These are phyloP conservation scores for Gracilinanus agilis DNA, from an alignment of 2,113 vertebrate genomes.

Conservation along the genomic window DNA sequence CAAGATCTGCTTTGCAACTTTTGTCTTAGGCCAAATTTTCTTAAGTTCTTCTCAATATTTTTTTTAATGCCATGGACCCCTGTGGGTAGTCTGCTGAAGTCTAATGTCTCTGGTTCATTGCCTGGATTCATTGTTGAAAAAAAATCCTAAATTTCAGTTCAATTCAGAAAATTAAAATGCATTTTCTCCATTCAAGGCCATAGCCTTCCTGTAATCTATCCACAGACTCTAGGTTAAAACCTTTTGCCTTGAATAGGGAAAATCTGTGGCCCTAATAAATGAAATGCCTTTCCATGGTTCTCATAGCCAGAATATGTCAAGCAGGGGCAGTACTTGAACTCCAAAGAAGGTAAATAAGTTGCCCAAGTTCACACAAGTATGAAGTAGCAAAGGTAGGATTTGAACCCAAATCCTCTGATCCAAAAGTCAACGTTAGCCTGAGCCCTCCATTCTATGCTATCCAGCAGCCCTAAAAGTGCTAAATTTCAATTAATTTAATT, in stretches of 20 bases:
- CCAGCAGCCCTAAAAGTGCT: not conserved
- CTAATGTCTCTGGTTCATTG: not conserved
- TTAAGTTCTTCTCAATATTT: not conserved
- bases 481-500: not conserved
- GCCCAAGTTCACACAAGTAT: not conserved
- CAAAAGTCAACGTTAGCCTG: not conserved
- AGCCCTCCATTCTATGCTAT: too few relatives aligned
- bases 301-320: not conserved
- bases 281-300: not conserved
- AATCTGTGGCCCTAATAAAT: not conserved
- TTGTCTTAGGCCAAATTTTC: not conserved
- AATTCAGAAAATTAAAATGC: not conserved
- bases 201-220: not conserved
- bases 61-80: not conserved
- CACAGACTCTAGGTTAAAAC: not conserved
- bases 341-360: not conserved
- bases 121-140: not conserved
- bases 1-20: not conserved
- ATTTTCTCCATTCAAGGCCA: not conserved
- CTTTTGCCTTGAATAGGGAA: not conserved
- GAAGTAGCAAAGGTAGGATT: not conserved
- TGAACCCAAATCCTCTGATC: not conserved
- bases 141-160: not conserved
- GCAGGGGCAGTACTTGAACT: not conserved
- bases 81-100: not conserved